Evolutionary conservation across 1,140 invertebrate genomes (phyloP).

Genomic region (Saccostrea cuccullata): DNA sequence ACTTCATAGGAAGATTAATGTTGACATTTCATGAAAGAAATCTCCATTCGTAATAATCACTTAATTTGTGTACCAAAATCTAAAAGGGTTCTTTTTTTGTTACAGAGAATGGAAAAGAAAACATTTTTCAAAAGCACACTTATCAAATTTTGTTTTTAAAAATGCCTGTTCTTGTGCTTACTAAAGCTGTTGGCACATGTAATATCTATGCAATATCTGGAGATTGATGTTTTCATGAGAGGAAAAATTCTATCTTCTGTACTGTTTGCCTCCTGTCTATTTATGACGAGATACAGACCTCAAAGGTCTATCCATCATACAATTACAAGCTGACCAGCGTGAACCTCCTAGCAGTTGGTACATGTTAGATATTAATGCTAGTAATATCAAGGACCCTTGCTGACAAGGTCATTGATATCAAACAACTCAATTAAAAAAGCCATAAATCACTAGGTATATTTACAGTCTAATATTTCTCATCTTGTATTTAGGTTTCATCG

Average conservation of each 20-base stretch:
- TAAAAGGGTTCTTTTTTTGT: too few relatives aligned
- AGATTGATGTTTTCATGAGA: neutral
- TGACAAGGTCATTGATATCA: neutral
- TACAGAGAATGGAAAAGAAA: too few relatives aligned
- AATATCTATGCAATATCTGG: neutral
- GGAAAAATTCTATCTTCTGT: neutral
- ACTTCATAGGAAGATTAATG: too few relatives aligned
- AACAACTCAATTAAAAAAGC: conserved; percentile 15
- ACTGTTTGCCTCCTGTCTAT: conserved; percentile 1
- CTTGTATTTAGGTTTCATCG: neutral
- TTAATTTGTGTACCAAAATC: too few relatives aligned
- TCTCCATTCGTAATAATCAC: too few relatives aligned
- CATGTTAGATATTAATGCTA: neutral
- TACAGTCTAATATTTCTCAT: conserved; percentile 19
- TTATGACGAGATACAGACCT: conserved; percentile 22
- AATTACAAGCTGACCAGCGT: neutral
- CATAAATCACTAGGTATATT: conserved; percentile 29
- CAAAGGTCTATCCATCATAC: conserved; percentile 21
- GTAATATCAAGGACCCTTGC: neutral
- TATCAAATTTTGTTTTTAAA: too few relatives aligned
- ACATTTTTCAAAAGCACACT: too few relatives aligned
- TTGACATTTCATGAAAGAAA: too few relatives aligned
- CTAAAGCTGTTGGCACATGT: neutral
- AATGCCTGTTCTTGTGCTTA: too few relatives aligned
- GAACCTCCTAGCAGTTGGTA: neutral